Base-by-base conservation (phyloP, 2,888 invertebrate species). In the Orthosia incerta region DNA sequence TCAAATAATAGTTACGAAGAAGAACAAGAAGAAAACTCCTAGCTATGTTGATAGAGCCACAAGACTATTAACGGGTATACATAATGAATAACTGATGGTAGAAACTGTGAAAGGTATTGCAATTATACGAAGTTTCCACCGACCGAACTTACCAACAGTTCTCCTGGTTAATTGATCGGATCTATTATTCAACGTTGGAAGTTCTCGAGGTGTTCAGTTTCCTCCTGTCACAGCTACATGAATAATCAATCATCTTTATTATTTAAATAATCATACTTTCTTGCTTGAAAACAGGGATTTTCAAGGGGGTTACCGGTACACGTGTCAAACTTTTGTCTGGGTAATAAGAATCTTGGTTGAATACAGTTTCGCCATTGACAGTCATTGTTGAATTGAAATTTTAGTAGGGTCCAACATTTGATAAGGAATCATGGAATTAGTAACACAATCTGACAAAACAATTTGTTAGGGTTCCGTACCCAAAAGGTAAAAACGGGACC, bases 151-250 rank as follows among this genome's bases (percentile, higher is more conserved):
- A 81, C 86, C 84, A 82, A 83, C 87, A 83, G 86, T 87, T 85
- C 84, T 87, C 77, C 70, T 79, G 78, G 89, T 91, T 94, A 94
- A 94, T 94, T 94, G 93, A 94, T 94, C 92, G 90, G 88, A 90
- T 94, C 93, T 92, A 94, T 94, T 94, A 94, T 94, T 94, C 93
- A 93, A 86, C 85, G 83, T 80, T 85, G 84, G 86, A 92, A 92
- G 83, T 93, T 90, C 80, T 83, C 65, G 85, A 87, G 89, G 86
- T 85, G 85, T 88, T 86, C 88, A 80, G 84, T 88, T 87, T 84
- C 80, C 77, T 80, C 82, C 89, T 89, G 89, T 89, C 86, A 85
- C 81, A 83, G 83, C 77, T 79, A 82, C 71, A 86, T 86, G 86
- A 87, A 90, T 90, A 88, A 89, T 91, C 88, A 88, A 87, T 88